A percentile compares a stretch with the other conserved stretches of the same genome.
Conservation (phyloP, 2,113 vertebrate genomes). For the Anser cygnoides region DNA sequence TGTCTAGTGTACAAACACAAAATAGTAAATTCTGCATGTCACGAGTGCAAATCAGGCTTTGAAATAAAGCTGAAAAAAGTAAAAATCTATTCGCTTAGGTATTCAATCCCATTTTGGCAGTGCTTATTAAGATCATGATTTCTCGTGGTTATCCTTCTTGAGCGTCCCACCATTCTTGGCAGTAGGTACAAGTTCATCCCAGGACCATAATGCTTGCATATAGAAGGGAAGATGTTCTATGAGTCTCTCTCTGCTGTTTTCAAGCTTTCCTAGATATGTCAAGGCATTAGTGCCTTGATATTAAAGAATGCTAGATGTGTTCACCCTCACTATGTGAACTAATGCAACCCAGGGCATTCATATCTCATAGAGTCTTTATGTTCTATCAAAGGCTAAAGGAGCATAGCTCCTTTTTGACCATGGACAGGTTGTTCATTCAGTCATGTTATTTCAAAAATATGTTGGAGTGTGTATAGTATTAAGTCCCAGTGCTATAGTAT, state of each 20-base stretch:
- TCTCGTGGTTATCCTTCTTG: background rate
- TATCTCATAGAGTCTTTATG: background rate
- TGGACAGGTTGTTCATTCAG: background rate
- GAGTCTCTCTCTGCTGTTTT: background rate
- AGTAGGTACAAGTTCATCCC: background rate
- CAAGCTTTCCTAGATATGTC: background rate
- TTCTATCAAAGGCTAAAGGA: background rate
- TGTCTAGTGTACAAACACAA: background rate
- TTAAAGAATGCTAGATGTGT: background rate
- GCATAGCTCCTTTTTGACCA: background rate
- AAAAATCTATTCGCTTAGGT: background rate
- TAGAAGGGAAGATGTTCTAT: background rate
- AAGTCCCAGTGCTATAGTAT: background rate
- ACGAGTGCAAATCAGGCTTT: background rate
- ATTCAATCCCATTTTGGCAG: background rate
- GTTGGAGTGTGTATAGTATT: background rate
- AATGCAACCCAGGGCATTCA: background rate
- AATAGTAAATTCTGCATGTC: background rate
- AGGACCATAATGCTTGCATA: background rate
- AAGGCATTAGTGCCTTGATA: background rate
- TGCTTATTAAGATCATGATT: background rate
- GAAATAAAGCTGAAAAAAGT: background rate
- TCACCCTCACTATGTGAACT: background rate
- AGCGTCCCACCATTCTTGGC: background rate
- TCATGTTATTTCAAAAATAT: background rate